Base-by-base conservation (phyloP, 1,140 invertebrate species). In the Parasteatoda tepidariorum region DNA sequence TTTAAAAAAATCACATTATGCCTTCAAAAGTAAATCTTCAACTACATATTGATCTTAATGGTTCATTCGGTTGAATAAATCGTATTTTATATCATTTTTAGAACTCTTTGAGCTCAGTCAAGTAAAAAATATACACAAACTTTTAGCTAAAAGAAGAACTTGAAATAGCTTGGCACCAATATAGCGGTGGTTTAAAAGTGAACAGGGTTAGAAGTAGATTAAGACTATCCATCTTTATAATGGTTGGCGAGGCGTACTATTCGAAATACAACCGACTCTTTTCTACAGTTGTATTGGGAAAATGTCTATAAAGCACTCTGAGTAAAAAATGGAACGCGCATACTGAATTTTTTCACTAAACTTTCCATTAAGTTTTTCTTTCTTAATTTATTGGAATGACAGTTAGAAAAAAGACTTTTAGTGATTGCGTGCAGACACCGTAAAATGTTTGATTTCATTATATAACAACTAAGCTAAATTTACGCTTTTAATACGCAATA, bases 181-280 rank as follows among this genome's bases (percentile, higher is more conserved):
- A 30, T 48, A 64, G 13, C 31, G n/a, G 9, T 7, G 30, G 59
- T 24, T 64, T 57, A 83, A 54, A n/a, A 70, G 22, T 31, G 62
- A 13, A 54, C 18, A 7, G 68, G 73, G 33, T 83, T 55, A 83
- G 64, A 73, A 64, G 61, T 33, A 73, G 55, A 83, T 83, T 73
- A 83, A 55, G 22, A 13, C 30, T 22, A 82, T 83, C 48, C 59
- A 64, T 83, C 81, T 83, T 83, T 33, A 66, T 64, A 73, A 73
- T 74, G 68, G 66, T 30, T 48, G 78, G 33, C 22, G 30, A 26
- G 38, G 31, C 24, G 18, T 68, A 7, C 13, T 31, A 54, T 66
- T 18, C 18, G 30, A 67, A 9, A 48, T 48, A 68, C 62, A 28
- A 57, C 66, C 54, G 66, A 64, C 33, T 61, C 34, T 9, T n/a